phyloP scores from a whole-genome alignment of 2,797 vertebrate species.

The Bradypus variegatus region DNA sequence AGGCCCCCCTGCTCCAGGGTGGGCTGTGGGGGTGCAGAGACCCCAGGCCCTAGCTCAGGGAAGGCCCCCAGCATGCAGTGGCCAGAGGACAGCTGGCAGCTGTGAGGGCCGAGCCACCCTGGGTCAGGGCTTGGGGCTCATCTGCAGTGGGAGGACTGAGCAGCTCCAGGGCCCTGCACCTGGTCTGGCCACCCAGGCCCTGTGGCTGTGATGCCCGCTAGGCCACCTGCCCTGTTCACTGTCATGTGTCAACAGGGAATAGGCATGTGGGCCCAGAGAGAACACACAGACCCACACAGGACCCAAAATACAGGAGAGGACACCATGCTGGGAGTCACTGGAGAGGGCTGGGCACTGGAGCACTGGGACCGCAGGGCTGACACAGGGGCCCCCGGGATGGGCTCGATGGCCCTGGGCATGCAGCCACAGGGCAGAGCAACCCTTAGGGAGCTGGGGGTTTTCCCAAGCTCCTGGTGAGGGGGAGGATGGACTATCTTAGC shows the following conservation, averaged over 20 bases:
- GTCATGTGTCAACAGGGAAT: rapidly evolving
- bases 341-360: background rate
- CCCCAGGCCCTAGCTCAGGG: too few relatives aligned
- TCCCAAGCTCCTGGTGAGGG: background rate
- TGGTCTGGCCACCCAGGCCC: background rate
- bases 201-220: background rate
- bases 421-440: background rate
- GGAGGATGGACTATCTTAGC: background rate
- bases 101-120: background rate
- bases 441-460: background rate
- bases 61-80: background rate
- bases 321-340: background rate
- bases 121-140: background rate
- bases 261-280: background rate
- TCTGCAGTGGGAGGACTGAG: too few relatives aligned
- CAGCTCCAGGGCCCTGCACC: rapidly evolving
- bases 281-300: too few relatives aligned
- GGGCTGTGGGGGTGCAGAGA: background rate
- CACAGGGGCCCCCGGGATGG: background rate
- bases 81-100: background rate
- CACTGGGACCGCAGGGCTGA: background rate
- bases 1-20: background rate
- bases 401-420: background rate
- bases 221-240: rapidly evolving
- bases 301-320: rapidly evolving